Base-by-base conservation (phyloP, 2,888 invertebrate genomes). In the Furcula furcula region DNA sequence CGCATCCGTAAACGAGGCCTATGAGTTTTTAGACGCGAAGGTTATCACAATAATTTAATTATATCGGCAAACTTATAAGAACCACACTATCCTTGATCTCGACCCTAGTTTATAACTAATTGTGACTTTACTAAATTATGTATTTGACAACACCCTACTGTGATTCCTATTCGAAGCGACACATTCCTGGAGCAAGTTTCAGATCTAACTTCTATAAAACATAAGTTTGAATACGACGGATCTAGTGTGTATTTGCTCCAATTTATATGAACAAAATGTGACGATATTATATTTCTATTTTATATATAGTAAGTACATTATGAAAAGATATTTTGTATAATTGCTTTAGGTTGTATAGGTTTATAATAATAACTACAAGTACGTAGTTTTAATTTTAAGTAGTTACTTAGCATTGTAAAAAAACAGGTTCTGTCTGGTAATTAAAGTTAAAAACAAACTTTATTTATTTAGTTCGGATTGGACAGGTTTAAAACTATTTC, bases 271-370 rank as follows among this genome's bases (percentile, higher is more conserved):
- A 82, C 82, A 84, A 85, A 55, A 79, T 72, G 65, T 72, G 70
- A 66, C 70, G 70, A 78, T 80, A 76, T 76, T 77, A 76, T 77
- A 78, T 74, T 76, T 76, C 64, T 82, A 80, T 60, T 63, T 51
- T 65, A 65, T 68, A 68, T 50, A 62, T 79, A n/a, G n/a, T n/a
- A 79, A 83, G 83, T 83, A 84, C 81, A 85, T 64, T 67, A 66
- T 64, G 70, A 72, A 67, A 76, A 63, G 66, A 79, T 86, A 84
- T 84, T 86, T 85, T 86, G 83, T 87, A 85, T 82, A 82, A 85
- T 86, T 83, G 76, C 76, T 69, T 81, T 83, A 81, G 85, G 84
- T 86, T 87, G 84, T 86, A 80, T 85, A 84, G 77, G 75, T 72
- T 76, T 55, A 43, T 44, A 48, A 64, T 56, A 62, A 61, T 60